Conservation (phyloP, 92 coral and sea anemone species). For the Muricea muricata region DNA sequence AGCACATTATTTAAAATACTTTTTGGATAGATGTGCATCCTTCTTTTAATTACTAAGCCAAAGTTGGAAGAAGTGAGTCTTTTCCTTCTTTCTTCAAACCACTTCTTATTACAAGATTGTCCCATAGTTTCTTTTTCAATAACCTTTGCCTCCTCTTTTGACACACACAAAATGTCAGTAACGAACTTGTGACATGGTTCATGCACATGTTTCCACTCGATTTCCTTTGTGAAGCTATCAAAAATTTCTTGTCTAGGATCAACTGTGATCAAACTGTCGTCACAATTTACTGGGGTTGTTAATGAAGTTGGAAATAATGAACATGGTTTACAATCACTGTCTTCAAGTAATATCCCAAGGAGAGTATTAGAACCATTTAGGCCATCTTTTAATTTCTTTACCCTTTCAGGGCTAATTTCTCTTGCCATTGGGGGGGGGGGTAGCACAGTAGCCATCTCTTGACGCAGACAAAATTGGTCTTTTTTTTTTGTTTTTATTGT, state of each 20-base stretch:
- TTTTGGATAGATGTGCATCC: too few species aligned
- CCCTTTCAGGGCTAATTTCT: conserved; percentile 1
- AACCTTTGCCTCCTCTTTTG: neutral
- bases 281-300: neutral
- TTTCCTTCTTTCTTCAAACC: neutral
- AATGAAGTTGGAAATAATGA: neutral
- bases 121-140: too few species aligned
- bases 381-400: conserved; percentile 15
- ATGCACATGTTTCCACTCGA: conserved; percentile 13
- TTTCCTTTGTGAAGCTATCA: neutral
- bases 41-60: too few species aligned
- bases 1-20: too few species aligned
- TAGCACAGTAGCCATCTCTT: conserved; percentile 26
- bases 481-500: neutral
- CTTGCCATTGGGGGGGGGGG: conserved; percentile 34
- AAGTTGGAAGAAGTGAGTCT: too few species aligned
- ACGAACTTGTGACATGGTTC: conserved; percentile 1
- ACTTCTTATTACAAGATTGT: too few species aligned
- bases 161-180: neutral
- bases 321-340: conserved; percentile 42
- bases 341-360: conserved; percentile 27
- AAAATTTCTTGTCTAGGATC: conserved; percentile 16
- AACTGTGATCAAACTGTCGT: conserved; percentile 5
- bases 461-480: conserved; percentile 34
- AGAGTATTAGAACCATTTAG: conserved; percentile 24